Percentiles rank a stretch among this genome's conserved stretches.
Conservation (phyloP, 2,888 invertebrate species). For the Eupithecia insigniata region DNA sequence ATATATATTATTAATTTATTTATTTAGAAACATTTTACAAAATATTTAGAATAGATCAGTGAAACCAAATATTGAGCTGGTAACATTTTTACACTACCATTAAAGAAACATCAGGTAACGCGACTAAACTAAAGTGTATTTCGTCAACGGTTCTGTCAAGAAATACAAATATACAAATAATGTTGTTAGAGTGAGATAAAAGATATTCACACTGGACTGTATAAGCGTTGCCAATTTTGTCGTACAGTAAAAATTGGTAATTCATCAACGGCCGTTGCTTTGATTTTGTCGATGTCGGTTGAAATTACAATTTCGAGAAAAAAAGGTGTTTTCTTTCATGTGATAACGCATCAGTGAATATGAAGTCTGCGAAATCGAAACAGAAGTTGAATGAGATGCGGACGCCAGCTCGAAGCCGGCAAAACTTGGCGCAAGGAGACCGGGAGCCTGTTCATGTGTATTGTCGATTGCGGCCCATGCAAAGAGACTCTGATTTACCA, state of each 20-base stretch:
- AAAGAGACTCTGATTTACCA: conserved; percentile 86
- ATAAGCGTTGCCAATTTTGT: conserved; percentile 45
- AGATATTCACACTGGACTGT: conserved; percentile 24
- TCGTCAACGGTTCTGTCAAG: conserved; percentile 47
- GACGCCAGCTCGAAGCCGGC: conserved; percentile 76
- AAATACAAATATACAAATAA: conserved; percentile 38
- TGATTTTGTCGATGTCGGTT: conserved; percentile 65
- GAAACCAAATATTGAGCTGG: conserved; percentile 22
- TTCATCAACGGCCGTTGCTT: conserved; percentile 75
- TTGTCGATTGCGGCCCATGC: conserved; percentile 92
- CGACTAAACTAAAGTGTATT: conserved; percentile 47
- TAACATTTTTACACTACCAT: conserved; percentile 39
- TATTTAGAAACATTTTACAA: no score
- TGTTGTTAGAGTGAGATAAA: conserved; percentile 47
- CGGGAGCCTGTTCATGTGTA: conserved; percentile 94
- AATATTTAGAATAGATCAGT: background rate
- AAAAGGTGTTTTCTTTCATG: conserved; percentile 50
- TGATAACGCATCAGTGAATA: conserved; percentile 55
- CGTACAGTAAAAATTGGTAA: conserved; percentile 50
- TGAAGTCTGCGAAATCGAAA: conserved; percentile 80
- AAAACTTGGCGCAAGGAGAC: conserved; percentile 68
- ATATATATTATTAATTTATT: no score
- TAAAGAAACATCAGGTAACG: conserved; percentile 45
- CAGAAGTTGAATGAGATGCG: conserved; percentile 75
- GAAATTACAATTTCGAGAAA: conserved; percentile 49